A percentile compares a stretch with the other conserved stretches of the same genome.
These are phyloP conservation scores for Ctenochaetus hawaiiensis DNA, from an alignment of 2,797 vertebrate genomes.

Conservation along the genomic window DNA sequence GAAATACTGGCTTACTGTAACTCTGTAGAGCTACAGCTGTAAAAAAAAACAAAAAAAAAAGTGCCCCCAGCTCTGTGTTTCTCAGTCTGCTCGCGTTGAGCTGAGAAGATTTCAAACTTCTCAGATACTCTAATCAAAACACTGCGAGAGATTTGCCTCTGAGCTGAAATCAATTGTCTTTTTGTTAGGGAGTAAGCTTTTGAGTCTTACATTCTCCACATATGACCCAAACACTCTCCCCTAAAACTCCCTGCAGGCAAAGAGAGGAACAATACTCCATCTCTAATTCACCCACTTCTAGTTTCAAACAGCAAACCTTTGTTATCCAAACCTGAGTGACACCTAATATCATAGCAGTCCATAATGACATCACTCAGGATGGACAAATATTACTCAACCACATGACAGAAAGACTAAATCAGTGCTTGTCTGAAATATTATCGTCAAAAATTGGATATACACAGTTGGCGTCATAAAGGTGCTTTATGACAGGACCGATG, in stretches of 20 bases:
- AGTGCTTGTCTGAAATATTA: not conserved
- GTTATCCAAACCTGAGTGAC: constrained; percentile 12
- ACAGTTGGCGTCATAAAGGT: not conserved
- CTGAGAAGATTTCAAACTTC: constrained; percentile 61
- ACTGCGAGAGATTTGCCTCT: constrained; percentile 66
- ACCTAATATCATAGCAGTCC: not conserved
- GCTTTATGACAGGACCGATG: not conserved
- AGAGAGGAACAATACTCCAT: constrained; percentile 5
- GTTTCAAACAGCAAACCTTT: constrained; percentile 16
- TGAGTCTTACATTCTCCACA: constrained; percentile 57
- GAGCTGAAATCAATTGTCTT: constrained; percentile 74
- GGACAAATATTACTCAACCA: not conserved
- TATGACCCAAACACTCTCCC: constrained; percentile 56
- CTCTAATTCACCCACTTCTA: not conserved
- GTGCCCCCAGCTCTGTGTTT: constrained; percentile 48
- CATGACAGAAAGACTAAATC: not conserved
- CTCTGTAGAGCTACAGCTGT: constrained; percentile 30
- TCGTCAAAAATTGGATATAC: not conserved
- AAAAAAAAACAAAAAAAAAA: constrained; percentile 33
- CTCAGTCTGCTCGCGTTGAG: constrained; percentile 38
- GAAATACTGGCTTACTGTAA: constrained; percentile 7
- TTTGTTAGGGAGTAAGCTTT: constrained; percentile 65
- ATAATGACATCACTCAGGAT: not conserved
- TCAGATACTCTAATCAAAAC: constrained; percentile 68
- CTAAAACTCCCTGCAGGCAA: constrained; percentile 50